Percentiles rank a stretch among this genome's conserved stretches.
Evolutionary conservation across 1,140 invertebrate species (phyloP).

Genomic region (Eulimnadia texana): DNA sequence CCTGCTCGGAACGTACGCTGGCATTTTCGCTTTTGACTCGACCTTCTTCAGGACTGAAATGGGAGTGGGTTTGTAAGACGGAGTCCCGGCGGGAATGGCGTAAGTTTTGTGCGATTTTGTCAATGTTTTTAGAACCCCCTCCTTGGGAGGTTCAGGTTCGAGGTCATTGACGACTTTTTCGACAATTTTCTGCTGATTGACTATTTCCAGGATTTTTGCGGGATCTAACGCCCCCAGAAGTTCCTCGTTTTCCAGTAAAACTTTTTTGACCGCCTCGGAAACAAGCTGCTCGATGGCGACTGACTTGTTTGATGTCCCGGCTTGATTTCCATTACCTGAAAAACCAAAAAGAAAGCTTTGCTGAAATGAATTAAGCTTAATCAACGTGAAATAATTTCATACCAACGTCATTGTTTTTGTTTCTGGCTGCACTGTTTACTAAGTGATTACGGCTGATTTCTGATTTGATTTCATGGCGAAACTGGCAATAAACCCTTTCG

Average conservation of each 20-base stretch:
- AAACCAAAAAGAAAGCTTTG: background rate
- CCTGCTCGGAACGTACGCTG: background rate
- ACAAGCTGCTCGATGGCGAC: slow-evolving; percentile 32
- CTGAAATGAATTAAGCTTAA: background rate
- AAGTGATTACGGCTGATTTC: background rate
- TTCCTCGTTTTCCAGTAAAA: slow-evolving; percentile 30
- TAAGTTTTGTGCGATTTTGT: slow-evolving; percentile 18
- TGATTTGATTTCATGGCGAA: slow-evolving; percentile 57
- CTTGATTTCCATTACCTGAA: background rate
- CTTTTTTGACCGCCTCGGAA: slow-evolving; percentile 35
- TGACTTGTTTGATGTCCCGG: slow-evolving; percentile 11
- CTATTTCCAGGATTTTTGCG: slow-evolving; percentile 24
- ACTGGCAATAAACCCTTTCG: slow-evolving; percentile 76
- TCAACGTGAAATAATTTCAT: slow-evolving; percentile 5
- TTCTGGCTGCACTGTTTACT: slow-evolving; percentile 2
- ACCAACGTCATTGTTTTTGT: background rate
- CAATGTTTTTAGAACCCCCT: slow-evolving; percentile 22
- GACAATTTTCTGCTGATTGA: slow-evolving; percentile 18
- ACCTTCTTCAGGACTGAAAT: slow-evolving; percentile 39
- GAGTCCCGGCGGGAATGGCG: slow-evolving; percentile 21
- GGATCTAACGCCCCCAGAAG: slow-evolving; percentile 24
- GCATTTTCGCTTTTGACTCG: background rate
- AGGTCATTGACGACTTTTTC: slow-evolving; percentile 27
- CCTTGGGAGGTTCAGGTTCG: slow-evolving; percentile 12
- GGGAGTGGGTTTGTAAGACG: slow-evolving; percentile 44